Evolutionary conservation across 2,797 vertebrate genomes (phyloP).

Genomic region (Urocyon cinereoargenteus): DNA sequence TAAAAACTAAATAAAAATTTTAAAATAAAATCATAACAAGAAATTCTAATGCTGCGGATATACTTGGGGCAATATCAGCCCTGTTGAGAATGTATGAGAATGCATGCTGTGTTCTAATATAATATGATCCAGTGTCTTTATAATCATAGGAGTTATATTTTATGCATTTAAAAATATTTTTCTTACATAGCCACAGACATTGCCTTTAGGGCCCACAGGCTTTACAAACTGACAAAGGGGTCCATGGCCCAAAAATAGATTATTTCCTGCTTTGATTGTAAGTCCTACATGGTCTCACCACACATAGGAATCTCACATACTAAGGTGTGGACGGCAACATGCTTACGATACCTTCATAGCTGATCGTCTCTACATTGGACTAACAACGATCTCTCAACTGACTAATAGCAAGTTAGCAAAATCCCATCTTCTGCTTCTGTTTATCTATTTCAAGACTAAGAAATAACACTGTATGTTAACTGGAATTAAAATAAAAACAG

Average conservation of each 20-base stretch:
- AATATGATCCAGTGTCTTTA: not conserved
- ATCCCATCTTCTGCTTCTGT: not conserved
- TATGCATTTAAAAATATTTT: slow-evolving; percentile 7
- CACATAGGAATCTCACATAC: not conserved
- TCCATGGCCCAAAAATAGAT: not conserved
- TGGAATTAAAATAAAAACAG: not conserved
- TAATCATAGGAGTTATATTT: not conserved
- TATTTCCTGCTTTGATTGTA: not conserved
- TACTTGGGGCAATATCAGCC: not conserved
- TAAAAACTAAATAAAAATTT: not conserved
- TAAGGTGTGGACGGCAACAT: not conserved
- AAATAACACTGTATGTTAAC: not conserved
- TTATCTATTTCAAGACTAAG: slow-evolving; percentile 33
- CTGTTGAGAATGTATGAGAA: not conserved
- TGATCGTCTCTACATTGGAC: not conserved
- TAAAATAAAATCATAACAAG: not conserved
- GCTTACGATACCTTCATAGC: not conserved
- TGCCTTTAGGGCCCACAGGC: not conserved
- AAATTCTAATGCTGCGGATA: not conserved
- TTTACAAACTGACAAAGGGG: not conserved
- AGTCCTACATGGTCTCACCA: not conserved
- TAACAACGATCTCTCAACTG: not conserved
- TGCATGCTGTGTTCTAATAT: not conserved
- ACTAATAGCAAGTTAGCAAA: not conserved
- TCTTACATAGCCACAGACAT: not conserved